Base-by-base conservation (phyloP, 2,113 vertebrate species). In the Amia ocellicauda region DNA sequence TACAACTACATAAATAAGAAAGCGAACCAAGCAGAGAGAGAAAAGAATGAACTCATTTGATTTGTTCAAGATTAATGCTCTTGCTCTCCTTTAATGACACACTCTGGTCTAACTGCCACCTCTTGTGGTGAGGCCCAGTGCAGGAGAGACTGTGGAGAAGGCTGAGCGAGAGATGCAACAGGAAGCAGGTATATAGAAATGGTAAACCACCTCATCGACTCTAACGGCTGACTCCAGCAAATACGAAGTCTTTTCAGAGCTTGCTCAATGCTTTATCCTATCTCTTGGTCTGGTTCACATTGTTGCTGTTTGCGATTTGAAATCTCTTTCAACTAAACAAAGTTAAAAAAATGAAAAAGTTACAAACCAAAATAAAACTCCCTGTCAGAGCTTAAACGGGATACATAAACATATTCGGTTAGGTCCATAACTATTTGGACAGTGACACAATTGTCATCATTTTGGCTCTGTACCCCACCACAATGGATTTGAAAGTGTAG, bases 61-160 rank as follows among this genome's bases (percentile, higher is more conserved):
- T 58, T 58, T 58, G 5, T 31, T 41, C 19, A n/a, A 58, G 56
- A 22, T 42, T 41, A 42, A 22, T 20, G 31, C 9, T 22, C 56
- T 16, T 36, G 3, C 56, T 27, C 3, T n/a, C 16, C 55, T n/a
- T 4, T 58, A 58, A 58, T 58, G 31, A 58, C 17, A 19, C 40
- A 16, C 7, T 42, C 56, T 58, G 56, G 56, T 42, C 13, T 41
- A 58, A 58, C 56, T 58, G 56, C 19, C 56, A 41, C 29, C 22
- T n/a, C 29, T n/a, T 58, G 56, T 58, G 56, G 56, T 58, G 56
- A 19, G 20, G 13, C 56, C 40, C 29, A 41, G 36, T 29, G 17
- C 26, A 9, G 53, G 53, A 31, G 56, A 58, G 31, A 22, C 22
- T 17, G n/a, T 9, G n/a, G 36, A n/a, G 20, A 23, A 36, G 45